Conservation (phyloP, 1,140 invertebrate genomes). For the Aleiodes sp. region DNA sequence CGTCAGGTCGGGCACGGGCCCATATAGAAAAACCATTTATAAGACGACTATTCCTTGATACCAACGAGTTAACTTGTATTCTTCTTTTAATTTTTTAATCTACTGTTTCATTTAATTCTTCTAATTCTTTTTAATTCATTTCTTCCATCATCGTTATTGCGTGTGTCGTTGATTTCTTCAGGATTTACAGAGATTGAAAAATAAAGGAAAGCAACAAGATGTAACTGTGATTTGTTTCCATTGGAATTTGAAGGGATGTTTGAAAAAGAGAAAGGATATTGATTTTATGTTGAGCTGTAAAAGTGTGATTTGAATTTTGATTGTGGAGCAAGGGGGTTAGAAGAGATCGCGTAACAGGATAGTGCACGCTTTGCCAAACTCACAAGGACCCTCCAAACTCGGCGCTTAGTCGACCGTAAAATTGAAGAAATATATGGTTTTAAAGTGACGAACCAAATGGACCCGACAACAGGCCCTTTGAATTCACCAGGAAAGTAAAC, state of each 20-base stretch:
- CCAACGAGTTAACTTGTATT: slow-evolving; percentile 29
- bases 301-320: slow-evolving; percentile 69
- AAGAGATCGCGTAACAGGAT: slow-evolving; percentile 67
- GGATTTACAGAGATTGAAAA: background rate
- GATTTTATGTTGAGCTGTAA: slow-evolving; percentile 65
- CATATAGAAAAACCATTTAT: slow-evolving; percentile 68
- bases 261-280: slow-evolving; percentile 53
- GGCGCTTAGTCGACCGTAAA: slow-evolving; percentile 64
- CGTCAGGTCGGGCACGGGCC: slow-evolving; percentile 58
- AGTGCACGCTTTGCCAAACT: slow-evolving; percentile 66
- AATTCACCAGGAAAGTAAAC: background rate
- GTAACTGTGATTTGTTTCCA: slow-evolving; percentile 49
- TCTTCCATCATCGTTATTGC: slow-evolving; percentile 40
- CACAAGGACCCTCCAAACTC: slow-evolving; percentile 60
- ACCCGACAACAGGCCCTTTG: background rate
- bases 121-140: slow-evolving; percentile 28
- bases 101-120: slow-evolving; percentile 22
- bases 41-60: slow-evolving; percentile 57
- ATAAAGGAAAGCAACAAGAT: slow-evolving; percentile 21
- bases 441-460: slow-evolving; percentile 46
- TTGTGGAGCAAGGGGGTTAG: slow-evolving; percentile 50
- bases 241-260: background rate
- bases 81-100: slow-evolving; percentile 41
- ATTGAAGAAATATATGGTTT: slow-evolving; percentile 60
- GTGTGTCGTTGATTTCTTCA: too few species aligned